Percentiles rank a stretch among this genome's conserved stretches.
Evolutionary conservation across 2,797 vertebrate species (phyloP).

Genomic region (Acrocephalus scirpaceus): DNA sequence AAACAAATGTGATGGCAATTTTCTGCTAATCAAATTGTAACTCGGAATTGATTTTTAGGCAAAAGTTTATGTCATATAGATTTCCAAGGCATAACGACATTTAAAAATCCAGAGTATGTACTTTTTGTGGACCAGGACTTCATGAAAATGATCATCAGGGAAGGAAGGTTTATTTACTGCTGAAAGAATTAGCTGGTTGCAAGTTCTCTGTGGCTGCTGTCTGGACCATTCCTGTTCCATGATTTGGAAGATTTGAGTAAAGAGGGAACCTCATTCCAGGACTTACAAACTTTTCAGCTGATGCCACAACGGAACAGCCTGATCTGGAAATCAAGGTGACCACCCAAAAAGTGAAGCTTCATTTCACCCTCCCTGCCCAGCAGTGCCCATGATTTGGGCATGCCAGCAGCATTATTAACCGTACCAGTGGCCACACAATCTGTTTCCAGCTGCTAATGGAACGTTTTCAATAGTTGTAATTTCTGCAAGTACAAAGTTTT

Average conservation of each 20-base stretch:
- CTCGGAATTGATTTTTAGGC: constrained; percentile 90
- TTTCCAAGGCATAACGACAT: constrained; percentile 86
- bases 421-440: not conserved
- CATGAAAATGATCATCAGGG: constrained; percentile 5
- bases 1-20: constrained; percentile 95
- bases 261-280: not conserved
- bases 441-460: not conserved
- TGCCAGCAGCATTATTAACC: not conserved
- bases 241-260: not conserved
- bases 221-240: not conserved
- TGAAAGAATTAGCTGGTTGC: not conserved
- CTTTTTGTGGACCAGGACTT: constrained; percentile 71
- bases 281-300: not conserved
- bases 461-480: not conserved
- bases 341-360: not conserved
- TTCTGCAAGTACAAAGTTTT: not conserved
- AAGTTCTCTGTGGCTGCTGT: not conserved
- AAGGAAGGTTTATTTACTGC: constrained; percentile 65
- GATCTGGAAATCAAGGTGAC: not conserved
- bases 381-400: not conserved
- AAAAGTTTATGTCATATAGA: constrained; percentile 87
- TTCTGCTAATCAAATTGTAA: constrained; percentile 95
- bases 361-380: not conserved
- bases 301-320: not conserved
- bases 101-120: constrained; percentile 84